Conservation (phyloP, 2,113 vertebrate species). For the Merops nubicus region DNA sequence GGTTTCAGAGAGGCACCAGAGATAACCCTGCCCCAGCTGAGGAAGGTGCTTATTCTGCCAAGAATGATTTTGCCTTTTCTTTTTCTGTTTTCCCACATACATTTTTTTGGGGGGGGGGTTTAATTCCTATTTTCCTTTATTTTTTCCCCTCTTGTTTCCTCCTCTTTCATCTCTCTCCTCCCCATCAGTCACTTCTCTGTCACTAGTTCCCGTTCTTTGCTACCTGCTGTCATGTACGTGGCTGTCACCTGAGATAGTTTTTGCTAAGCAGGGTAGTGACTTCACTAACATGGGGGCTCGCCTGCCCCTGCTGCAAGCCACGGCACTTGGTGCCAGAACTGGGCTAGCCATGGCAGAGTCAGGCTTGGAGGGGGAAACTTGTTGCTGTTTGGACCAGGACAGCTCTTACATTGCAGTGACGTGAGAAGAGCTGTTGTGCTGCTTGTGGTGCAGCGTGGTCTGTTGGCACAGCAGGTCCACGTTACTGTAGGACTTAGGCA, state of each 20-base stretch:
- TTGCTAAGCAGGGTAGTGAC: neutral
- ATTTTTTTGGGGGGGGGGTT: fast-evolving
- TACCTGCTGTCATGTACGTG: neutral
- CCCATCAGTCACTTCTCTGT: neutral
- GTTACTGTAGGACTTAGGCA: neutral
- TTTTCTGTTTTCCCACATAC: neutral
- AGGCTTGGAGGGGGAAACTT: neutral
- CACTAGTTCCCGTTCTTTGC: neutral
- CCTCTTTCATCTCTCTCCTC: neutral
- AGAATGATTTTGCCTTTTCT: neutral
- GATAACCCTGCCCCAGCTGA: neutral
- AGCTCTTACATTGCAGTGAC: neutral
- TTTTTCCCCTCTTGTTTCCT: neutral
- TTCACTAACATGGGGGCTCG: fast-evolving
- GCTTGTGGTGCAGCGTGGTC: too few species aligned
- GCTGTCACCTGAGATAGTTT: neutral
- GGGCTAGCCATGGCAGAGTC: fast-evolving
- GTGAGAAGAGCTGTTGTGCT: neutral
- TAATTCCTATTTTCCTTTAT: neutral
- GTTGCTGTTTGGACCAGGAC: neutral
- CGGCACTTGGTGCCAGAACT: neutral
- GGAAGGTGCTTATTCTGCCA: neutral
- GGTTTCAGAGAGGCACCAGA: neutral
- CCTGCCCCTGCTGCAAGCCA: neutral
- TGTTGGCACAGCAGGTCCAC: neutral